Evolutionary conservation across 2,888 invertebrate species (phyloP).

Genomic region (Drosophila formosana): DNA sequence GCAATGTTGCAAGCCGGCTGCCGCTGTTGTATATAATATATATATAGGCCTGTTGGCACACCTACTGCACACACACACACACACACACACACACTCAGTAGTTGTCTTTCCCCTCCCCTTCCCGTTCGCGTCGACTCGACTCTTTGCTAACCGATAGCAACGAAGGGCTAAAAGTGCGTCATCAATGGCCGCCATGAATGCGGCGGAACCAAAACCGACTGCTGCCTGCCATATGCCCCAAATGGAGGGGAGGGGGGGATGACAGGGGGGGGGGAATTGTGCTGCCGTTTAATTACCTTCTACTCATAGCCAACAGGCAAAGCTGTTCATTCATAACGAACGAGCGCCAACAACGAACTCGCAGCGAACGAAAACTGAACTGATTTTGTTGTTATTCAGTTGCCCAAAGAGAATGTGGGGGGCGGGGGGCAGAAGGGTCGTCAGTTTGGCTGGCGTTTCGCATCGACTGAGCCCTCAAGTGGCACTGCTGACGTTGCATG

Average conservation of each 20-base stretch:
- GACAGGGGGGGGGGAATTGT: neutral
- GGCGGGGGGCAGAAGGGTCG: conserved; percentile 32
- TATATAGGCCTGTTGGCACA: conserved; percentile 17
- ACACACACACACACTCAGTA: conserved; percentile 14
- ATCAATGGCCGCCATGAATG: conserved; percentile 81
- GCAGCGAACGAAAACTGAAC: conserved; percentile 40
- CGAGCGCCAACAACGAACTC: conserved; percentile 13
- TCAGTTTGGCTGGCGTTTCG: conserved; percentile 59
- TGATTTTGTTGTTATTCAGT: conserved; percentile 22
- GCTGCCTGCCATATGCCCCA: conserved; percentile 36
- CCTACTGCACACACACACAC: conserved; percentile 26
- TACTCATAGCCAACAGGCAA: conserved; percentile 14
- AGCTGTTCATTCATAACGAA: conserved; percentile 70
- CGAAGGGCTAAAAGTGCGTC: conserved; percentile 83
- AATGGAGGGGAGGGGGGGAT: conserved; percentile 14
- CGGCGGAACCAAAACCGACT: conserved; percentile 51
- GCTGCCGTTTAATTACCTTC: conserved; percentile 65
- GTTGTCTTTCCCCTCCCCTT: neutral
- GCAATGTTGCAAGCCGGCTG: conserved; percentile 63
- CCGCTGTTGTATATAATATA: conserved; percentile 4
- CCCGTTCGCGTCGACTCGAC: conserved; percentile 9
- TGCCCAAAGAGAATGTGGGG: neutral
- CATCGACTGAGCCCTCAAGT: conserved; percentile 33
- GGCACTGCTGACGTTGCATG: conserved; percentile 41
- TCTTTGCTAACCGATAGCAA: conserved; percentile 64